Conservation (phyloP, 2,113 vertebrate species). For the Etheostoma cragini region DNA sequence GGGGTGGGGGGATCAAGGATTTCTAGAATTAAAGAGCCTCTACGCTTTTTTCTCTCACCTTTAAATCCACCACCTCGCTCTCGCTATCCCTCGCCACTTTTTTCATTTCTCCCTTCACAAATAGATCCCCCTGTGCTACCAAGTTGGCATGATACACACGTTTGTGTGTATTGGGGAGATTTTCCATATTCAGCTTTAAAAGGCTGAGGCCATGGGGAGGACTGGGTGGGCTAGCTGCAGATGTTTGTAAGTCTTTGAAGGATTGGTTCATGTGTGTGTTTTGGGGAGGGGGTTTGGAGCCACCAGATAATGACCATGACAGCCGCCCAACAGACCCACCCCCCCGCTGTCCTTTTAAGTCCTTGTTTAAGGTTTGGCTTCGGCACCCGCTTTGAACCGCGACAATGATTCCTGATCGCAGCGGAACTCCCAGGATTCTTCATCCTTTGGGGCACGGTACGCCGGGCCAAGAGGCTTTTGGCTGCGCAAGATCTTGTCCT, state of each 20-base stretch:
- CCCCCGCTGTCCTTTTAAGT: conserved; percentile 73
- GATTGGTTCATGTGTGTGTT: conserved; percentile 58
- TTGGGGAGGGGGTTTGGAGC: conserved; percentile 45
- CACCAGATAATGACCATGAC: conserved; percentile 68
- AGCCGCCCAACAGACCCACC: conserved; percentile 58
- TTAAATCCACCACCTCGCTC: conserved; percentile 71
- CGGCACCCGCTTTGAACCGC: conserved; percentile 81
- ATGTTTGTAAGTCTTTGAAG: conserved; percentile 62
- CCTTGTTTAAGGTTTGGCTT: conserved; percentile 83
- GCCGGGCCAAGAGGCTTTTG: conserved; percentile 53
- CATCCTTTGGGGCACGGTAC: conserved; percentile 36
- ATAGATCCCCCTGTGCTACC: conserved; percentile 51
- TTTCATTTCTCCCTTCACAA: conserved; percentile 54
- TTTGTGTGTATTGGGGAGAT: conserved; percentile 65
- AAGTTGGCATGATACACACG: conserved; percentile 55
- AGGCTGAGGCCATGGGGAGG: conserved; percentile 50
- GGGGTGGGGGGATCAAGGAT: conserved; percentile 64
- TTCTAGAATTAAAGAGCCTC: conserved; percentile 81
- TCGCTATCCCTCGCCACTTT: conserved; percentile 41
- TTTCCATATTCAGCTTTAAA: conserved; percentile 71
- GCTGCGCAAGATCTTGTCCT: conserved; percentile 54
- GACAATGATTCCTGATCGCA: conserved; percentile 70
- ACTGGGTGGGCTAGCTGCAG: conserved; percentile 73
- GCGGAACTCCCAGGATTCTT: conserved; percentile 51
- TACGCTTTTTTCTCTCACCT: conserved; percentile 69